Evolutionary conservation across 2,113 vertebrate species (phyloP).

Genomic region (Machaerirhynchus nigripectus): DNA sequence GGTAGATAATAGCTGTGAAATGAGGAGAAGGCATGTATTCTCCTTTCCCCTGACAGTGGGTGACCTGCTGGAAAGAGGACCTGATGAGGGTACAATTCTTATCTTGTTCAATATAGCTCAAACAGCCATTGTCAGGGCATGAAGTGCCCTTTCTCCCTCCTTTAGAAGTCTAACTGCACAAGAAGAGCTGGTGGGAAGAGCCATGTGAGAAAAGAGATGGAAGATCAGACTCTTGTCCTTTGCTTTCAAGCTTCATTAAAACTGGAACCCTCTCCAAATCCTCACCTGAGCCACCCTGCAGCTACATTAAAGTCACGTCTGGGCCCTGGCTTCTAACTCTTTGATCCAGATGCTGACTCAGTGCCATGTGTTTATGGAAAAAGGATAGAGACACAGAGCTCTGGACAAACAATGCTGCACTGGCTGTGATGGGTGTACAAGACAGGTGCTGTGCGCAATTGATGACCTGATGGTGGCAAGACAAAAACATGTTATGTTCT

Average conservation of each 20-base stretch:
- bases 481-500: background rate
- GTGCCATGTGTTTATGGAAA: background rate
- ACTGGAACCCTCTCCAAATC: background rate
- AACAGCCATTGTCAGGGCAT: background rate
- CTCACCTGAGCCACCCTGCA: background rate
- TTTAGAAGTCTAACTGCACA: background rate
- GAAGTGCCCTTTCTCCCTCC: background rate
- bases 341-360: background rate
- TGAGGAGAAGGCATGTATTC: background rate
- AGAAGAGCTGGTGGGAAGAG: background rate
- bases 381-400: background rate
- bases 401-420: background rate
- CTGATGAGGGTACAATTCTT: background rate
- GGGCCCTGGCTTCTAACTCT: background rate
- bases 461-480: background rate
- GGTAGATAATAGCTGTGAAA: background rate
- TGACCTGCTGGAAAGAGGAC: background rate
- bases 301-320: background rate
- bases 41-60: background rate
- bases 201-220: background rate
- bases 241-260: background rate
- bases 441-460: accelerated
- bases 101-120: background rate
- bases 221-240: background rate
- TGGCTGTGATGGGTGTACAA: background rate